phyloP scores from a whole-genome alignment of 2,888 invertebrate species.

The Pomacea canaliculata region DNA sequence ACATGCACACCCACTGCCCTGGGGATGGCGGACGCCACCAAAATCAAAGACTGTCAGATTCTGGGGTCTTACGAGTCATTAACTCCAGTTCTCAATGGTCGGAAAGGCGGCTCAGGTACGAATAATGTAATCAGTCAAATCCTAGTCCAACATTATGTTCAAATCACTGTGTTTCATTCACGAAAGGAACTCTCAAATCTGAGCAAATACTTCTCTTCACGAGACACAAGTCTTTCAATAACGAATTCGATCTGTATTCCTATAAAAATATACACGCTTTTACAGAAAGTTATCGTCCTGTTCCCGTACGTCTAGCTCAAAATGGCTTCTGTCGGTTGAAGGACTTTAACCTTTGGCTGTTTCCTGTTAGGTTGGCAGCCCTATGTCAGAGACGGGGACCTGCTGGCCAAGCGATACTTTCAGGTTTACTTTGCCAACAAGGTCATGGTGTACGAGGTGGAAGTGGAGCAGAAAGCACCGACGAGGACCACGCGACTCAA shows the following conservation, averaged over 20 bases:
- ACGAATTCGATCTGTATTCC: no score
- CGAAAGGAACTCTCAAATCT: no score
- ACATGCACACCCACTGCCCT: slow-evolving; percentile 31
- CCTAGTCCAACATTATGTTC: no score
- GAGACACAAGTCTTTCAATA: no score
- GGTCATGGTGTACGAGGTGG: slow-evolving; percentile 42
- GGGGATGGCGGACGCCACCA: slow-evolving; percentile 38
- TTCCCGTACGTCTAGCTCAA: no score
- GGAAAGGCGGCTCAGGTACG: slow-evolving; percentile 42
- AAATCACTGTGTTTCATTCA: no score
- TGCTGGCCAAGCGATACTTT: slow-evolving; percentile 43
- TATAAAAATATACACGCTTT: no score
- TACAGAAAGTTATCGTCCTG: no score
- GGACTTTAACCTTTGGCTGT: no score
- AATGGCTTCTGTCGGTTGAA: no score
- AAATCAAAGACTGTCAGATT: slow-evolving; percentile 54
- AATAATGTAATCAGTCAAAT: not conserved
- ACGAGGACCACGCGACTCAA: slow-evolving; percentile 37
- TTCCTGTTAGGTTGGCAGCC: slow-evolving; percentile 49
- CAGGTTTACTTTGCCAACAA: slow-evolving; percentile 57
- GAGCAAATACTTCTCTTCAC: no score
- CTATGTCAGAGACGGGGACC: slow-evolving; percentile 41
- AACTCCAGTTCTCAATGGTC: slow-evolving; percentile 34
- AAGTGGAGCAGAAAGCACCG: slow-evolving; percentile 37
- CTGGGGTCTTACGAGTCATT: slow-evolving; percentile 39